Base-by-base conservation (phyloP, 1,140 invertebrate genomes). In the Zophobas atratus region DNA sequence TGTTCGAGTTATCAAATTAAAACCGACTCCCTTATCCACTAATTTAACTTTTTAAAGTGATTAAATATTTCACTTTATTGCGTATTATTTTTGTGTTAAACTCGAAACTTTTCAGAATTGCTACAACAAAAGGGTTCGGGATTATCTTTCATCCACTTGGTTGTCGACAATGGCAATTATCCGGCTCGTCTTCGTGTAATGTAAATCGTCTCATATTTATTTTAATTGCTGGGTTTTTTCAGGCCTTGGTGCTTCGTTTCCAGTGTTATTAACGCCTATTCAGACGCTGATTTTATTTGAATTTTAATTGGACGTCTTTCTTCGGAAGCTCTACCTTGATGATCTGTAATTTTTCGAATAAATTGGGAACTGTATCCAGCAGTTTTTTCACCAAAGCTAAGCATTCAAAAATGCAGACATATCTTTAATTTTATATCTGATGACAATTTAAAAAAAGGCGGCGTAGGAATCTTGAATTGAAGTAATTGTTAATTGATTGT, bases 31-130 rank as follows among this genome's bases (percentile, higher is more conserved):
- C 70, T 72, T 72, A 72, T 72, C 70, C 6, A 51, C 51, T 72
- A 51, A 72, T 72, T 72, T 51, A 53, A 72, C 34, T 72, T 72
- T 72, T 56, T 49, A 72, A 72, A 72, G 57, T 63, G 57, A 63
- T 63, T 63, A 63, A 63, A 41, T 63, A 41, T 39, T 41, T 63
- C 2, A 8, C 57, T 39, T 63, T 63, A 63, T 63, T 63, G 6
- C 57, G 60, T 46, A 67, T 43, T 33, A 3, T 46, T 67, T 46
- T 67, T 67, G 39, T 39, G 57, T 63, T 63, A 57, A 57, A 57
- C 55, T 57, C 3, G 35, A 34, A 57, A 57, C 20, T 57, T 57
- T 36, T 53, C 55, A 57, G 4, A n/a, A 57, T 57, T 57, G 34
- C 33, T 34, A 8, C 20, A 35, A 57, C 55, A 53, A 57, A 57